Base-by-base conservation (phyloP, 2,888 invertebrate genomes). In the Noctua janthina region DNA sequence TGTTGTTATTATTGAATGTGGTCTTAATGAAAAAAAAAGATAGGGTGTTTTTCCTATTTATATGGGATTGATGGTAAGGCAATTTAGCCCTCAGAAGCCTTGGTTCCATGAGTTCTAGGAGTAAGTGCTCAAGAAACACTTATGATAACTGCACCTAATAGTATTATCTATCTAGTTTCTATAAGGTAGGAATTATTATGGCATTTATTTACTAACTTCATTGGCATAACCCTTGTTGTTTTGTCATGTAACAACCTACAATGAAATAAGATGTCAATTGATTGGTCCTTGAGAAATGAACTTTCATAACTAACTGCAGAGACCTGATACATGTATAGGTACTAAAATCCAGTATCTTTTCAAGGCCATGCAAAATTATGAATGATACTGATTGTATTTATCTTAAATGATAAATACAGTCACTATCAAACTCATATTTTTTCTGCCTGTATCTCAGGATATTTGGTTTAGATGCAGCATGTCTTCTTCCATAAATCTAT, bases 191-290 rank as follows among this genome's bases (percentile, higher is more conserved):
- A 64, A 66, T 51, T 64, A 29, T 23, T 10, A 29, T 78, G 23
- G 15, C 39, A 49, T 56, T 56, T 49, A n/a, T 49, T 59, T 78
- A 8, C 35, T 2, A 56, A 39, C 0, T 1, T 68, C n/a, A 29
- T 78, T 68, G 46, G 68, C 10, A 39, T 67, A 67, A 39, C 78
- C 78, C 56, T 78, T 67, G 49, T 29, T 2, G 7, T 75, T 72
- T 29, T 29, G 17, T 39, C 15, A 46, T 56, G 20, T 20, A 29
- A 29, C 0, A 29, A 29, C 0, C 0, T 29, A 29, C 29, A 1
- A 29, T 29, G 15, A 49, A 78, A 49, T 17, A 49, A 56, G 46
- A 68, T 39, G 46, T 49, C 35, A 77, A 78, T n/a, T 67, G 54
- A 20, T 35, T 20, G 49, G 20, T 68, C 39, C 56, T 49, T 49